phyloP scores from a whole-genome alignment of 2,888 invertebrate species.

The Stictocephala bisonia region DNA sequence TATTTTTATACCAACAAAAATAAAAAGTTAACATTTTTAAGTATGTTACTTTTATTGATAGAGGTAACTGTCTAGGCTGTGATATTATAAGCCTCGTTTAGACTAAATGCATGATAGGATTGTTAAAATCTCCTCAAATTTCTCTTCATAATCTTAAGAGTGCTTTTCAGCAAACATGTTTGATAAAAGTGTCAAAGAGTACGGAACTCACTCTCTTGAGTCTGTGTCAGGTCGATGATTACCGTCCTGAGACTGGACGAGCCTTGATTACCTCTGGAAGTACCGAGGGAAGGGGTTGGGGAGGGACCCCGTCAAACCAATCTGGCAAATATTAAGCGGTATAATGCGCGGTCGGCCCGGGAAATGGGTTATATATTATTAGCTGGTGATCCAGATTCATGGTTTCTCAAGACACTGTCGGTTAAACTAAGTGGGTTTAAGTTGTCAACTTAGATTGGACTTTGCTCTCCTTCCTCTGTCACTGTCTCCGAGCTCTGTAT shows the following conservation, averaged over 20 bases:
- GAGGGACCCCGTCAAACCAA: conserved; percentile 28
- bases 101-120: too few species aligned
- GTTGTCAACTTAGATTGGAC: conserved; percentile 36
- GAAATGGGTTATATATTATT: conserved; percentile 45
- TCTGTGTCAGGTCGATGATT: conserved; percentile 35
- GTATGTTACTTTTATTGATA: too few species aligned
- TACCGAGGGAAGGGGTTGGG: conserved; percentile 8
- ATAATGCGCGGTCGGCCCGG: conserved; percentile 33
- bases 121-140: too few species aligned
- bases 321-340: conserved; percentile 42
- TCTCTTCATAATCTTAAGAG: too few species aligned
- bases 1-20: too few species aligned
- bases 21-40: too few species aligned
- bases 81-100: too few species aligned
- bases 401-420: conserved; percentile 33
- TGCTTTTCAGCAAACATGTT: too few species aligned
- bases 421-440: conserved; percentile 6
- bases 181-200: too few species aligned
- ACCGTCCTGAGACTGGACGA: conserved; percentile 27
- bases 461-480: background rate
- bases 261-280: conserved; percentile 39
- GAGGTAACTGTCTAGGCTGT: too few species aligned
- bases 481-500: too few species aligned
- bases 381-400: background rate
- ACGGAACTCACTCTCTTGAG: too few species aligned